Percentiles rank a stretch among this genome's conserved stretches.
These are phyloP conservation scores for Dinocampus coccinellae DNA, from an alignment of 2,888 invertebrate genomes.

Conservation along the genomic window DNA sequence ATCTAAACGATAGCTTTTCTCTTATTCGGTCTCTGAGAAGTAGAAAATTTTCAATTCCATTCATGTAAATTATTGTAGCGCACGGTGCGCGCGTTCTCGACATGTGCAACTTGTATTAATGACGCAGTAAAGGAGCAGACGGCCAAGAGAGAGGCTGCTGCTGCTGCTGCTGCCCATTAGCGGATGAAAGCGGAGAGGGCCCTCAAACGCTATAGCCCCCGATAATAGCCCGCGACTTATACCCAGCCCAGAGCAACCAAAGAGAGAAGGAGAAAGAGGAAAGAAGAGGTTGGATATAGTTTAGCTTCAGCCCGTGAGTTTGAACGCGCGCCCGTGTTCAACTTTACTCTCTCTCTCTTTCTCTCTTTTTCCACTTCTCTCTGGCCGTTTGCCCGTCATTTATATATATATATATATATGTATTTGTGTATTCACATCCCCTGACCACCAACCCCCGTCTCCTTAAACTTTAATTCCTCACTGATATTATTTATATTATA, in stretches of 20 bases:
- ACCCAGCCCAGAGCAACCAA: slow-evolving; percentile 60
- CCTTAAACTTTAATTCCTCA: slow-evolving; percentile 42
- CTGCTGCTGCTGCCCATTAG: too few species aligned
- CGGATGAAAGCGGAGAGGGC: slow-evolving; percentile 69
- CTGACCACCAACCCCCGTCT: slow-evolving; percentile 34
- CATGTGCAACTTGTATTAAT: slow-evolving; percentile 70
- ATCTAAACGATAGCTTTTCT: not conserved
- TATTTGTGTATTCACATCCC: not conserved
- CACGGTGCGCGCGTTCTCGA: slow-evolving; percentile 68
- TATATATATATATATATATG: not conserved
- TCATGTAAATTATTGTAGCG: slow-evolving; percentile 70
- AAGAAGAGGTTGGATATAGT: slow-evolving; percentile 53
- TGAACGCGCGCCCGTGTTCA: slow-evolving; percentile 39
- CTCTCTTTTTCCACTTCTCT: slow-evolving; percentile 39
- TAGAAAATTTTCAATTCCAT: slow-evolving; percentile 70
- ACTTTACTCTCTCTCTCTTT: slow-evolving; percentile 35
- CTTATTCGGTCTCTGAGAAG: slow-evolving; percentile 60
- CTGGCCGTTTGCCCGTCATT: slow-evolving; percentile 61
- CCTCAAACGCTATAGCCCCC: slow-evolving; percentile 64
- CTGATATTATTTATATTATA: slow-evolving; percentile 6
- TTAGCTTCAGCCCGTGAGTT: slow-evolving; percentile 63
- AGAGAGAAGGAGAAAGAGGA: not conserved
- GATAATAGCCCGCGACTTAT: slow-evolving; percentile 70
- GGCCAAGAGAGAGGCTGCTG: slow-evolving; percentile 65
- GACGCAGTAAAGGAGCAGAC: slow-evolving; percentile 69